These are phyloP conservation scores for Pedetes capensis DNA, from an alignment of 2,113 vertebrate species.

Conservation along the genomic window DNA sequence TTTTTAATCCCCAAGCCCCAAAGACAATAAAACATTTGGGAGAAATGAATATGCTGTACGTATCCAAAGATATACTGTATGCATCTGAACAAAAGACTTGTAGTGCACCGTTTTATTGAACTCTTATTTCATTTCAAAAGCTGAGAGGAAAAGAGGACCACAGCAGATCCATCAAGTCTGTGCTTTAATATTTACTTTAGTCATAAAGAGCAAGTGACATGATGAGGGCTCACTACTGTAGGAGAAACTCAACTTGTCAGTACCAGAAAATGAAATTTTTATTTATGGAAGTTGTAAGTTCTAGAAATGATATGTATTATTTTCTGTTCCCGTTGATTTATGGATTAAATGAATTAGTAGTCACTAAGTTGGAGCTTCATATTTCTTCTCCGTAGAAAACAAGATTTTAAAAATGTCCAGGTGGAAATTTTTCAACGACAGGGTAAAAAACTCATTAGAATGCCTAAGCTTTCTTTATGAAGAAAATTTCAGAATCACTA, in stretches of 20 bases:
- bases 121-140: slow-evolving; percentile 76
- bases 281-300: slow-evolving; percentile 78
- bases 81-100: slow-evolving; percentile 66
- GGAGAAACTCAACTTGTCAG: slow-evolving; percentile 75
- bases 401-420: slow-evolving; percentile 43
- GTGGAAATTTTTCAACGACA: slow-evolving; percentile 24
- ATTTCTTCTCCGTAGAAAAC: slow-evolving; percentile 44
- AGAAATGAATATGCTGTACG: slow-evolving; percentile 69
- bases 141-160: slow-evolving; percentile 29
- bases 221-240: slow-evolving; percentile 57
- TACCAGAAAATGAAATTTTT: slow-evolving; percentile 81
- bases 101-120: slow-evolving; percentile 69
- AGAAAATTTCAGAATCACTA: slow-evolving; percentile 4
- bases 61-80: slow-evolving; percentile 69
- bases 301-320: slow-evolving; percentile 75
- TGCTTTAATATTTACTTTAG: slow-evolving; percentile 74
- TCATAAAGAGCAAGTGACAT: slow-evolving; percentile 73
- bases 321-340: slow-evolving; percentile 76
- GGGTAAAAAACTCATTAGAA: slow-evolving; percentile 43
- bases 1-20: slow-evolving; percentile 50
- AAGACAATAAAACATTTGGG: slow-evolving; percentile 64
- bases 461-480: slow-evolving; percentile 4
- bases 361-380: slow-evolving; percentile 62
- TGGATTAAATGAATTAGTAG: slow-evolving; percentile 76
- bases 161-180: slow-evolving; percentile 63